These are phyloP conservation scores for Calyptommatus sinebrachiatus DNA, from an alignment of 2,113 vertebrate species.

Conservation along the genomic window DNA sequence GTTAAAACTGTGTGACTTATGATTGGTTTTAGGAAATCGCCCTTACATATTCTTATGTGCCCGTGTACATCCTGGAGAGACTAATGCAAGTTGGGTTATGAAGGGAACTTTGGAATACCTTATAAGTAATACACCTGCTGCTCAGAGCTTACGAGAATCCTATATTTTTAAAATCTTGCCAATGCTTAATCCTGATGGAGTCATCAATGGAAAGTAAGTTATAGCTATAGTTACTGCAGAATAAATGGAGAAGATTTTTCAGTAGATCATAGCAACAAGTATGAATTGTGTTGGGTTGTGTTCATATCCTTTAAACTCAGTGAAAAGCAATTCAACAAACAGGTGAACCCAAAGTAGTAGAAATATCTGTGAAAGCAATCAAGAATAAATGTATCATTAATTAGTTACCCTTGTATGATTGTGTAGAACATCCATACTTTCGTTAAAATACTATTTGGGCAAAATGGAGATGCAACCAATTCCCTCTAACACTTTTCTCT, in stretches of 20 bases:
- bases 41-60: conserved; percentile 93
- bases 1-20: not conserved
- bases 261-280: too few relatives aligned
- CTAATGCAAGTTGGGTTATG: conserved; percentile 99
- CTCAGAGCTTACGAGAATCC: conserved; percentile 88
- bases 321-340: not conserved
- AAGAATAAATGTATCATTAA: not conserved
- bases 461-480: not conserved
- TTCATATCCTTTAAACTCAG: not conserved
- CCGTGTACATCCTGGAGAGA: conserved; percentile 97
- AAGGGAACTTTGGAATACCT: conserved; percentile 96
- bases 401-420: not conserved
- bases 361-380: not conserved
- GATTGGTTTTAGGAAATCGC: conserved; percentile 82
- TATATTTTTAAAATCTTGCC: conserved; percentile 99
- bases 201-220: conserved; percentile 97
- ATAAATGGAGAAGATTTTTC: not conserved
- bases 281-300: not conserved
- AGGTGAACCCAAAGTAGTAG: not conserved
- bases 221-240: conserved; percentile 39
- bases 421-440: not conserved
- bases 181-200: conserved; percentile 98
- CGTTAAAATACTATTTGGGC: too few relatives aligned
- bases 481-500: not conserved
- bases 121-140: conserved; percentile 85